These are phyloP conservation scores for Phyllotreta striolata DNA, from an alignment of 2,888 invertebrate species.

Conservation along the genomic window DNA sequence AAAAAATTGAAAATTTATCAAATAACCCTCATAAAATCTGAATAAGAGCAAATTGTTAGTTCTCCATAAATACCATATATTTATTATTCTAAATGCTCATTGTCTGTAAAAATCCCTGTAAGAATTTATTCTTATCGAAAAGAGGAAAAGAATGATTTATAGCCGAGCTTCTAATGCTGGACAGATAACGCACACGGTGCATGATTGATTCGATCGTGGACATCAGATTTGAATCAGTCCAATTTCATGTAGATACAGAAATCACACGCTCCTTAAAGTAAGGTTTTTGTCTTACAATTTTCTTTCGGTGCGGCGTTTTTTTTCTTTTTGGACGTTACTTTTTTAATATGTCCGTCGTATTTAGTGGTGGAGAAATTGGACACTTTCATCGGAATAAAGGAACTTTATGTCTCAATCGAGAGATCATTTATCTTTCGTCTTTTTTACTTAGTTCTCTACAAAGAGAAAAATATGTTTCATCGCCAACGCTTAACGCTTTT, in stretches of 20 bases:
- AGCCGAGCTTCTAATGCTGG: slow-evolving; percentile 32
- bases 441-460: slow-evolving; percentile 48
- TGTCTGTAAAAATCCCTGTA: slow-evolving; percentile 3
- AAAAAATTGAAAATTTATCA: no score
- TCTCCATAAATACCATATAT: neutral
- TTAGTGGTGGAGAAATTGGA: slow-evolving; percentile 56
- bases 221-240: slow-evolving; percentile 57
- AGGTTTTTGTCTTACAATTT: slow-evolving; percentile 56
- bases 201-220: slow-evolving; percentile 58
- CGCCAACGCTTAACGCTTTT: slow-evolving; percentile 38
- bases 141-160: slow-evolving; percentile 37
- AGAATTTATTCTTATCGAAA: slow-evolving; percentile 33
- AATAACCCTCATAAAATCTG: no score
- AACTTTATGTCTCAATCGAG: slow-evolving; percentile 52
- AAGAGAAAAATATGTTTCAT: slow-evolving; percentile 53
- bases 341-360: slow-evolving; percentile 58
- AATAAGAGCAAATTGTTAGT: neutral
- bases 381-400: slow-evolving; percentile 54
- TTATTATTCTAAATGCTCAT: neutral
- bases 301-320: slow-evolving; percentile 52
- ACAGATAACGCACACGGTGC: slow-evolving; percentile 50
- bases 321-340: slow-evolving; percentile 54
- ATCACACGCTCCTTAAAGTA: slow-evolving; percentile 50
- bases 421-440: slow-evolving; percentile 43
- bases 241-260: slow-evolving; percentile 54